A percentile compares a stretch with the other conserved stretches of the same genome.
phyloP scores from a whole-genome alignment of 1,140 invertebrate species.

The Zaprionus camerounensis region DNA sequence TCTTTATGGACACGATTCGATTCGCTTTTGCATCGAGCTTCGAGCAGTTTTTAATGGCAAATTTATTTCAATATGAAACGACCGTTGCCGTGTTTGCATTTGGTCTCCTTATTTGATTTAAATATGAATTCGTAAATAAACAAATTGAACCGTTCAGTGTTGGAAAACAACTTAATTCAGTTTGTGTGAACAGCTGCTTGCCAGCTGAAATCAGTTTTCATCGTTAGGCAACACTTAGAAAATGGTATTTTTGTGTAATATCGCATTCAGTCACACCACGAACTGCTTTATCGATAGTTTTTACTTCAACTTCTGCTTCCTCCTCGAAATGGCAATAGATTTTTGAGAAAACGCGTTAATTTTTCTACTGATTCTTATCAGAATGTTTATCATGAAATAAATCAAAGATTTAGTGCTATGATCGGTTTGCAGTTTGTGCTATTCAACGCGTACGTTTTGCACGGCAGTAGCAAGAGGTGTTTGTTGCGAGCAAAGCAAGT shows the following conservation, averaged over 20 bases:
- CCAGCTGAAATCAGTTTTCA: neutral
- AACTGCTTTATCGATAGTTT: conserved; percentile 28
- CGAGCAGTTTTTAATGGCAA: neutral
- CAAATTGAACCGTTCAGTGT: neutral
- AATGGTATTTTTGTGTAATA: neutral
- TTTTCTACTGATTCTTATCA: conserved; percentile 15
- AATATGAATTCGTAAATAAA: neutral
- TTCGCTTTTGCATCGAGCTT: neutral
- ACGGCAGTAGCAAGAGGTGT: neutral
- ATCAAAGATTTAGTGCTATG: conserved; percentile 22
- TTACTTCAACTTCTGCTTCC: conserved; percentile 2
- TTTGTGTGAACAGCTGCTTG: neutral
- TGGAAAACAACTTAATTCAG: neutral
- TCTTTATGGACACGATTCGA: neutral
- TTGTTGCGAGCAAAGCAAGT: neutral
- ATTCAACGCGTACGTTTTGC: neutral
- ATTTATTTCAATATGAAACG: too few species aligned
- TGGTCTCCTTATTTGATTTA: too few species aligned
- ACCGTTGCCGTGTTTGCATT: too few species aligned
- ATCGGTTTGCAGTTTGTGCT: neutral
- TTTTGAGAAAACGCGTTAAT: conserved; percentile 22
- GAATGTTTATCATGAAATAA: conserved; percentile 36
- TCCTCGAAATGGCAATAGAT: conserved; percentile 20
- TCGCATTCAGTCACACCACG: conserved; percentile 16
- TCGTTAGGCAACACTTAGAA: neutral